Evolutionary conservation across 2,888 invertebrate genomes (phyloP).

Genomic region (Rhingia campestris): DNA sequence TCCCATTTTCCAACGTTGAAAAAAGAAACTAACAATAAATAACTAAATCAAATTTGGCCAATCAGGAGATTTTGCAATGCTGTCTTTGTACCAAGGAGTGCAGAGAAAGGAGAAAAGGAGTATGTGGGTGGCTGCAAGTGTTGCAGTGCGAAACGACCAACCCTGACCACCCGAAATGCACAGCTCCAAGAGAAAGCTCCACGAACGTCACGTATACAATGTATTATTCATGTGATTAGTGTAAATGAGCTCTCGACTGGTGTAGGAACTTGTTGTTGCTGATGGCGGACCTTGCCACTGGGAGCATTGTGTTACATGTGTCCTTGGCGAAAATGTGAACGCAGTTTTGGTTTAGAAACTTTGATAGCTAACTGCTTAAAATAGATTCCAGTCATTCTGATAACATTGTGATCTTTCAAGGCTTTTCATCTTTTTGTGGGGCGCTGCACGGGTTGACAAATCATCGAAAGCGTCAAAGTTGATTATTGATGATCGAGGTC

Average conservation of each 20-base stretch:
- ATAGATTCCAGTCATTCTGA: too few relatives aligned
- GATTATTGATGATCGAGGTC: too few relatives aligned
- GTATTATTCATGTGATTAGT: slow-evolving; percentile 43
- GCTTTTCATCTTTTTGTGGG: too few relatives aligned
- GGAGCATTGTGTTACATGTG: too few relatives aligned
- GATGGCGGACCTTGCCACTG: too few relatives aligned
- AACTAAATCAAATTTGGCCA: slow-evolving; percentile 17
- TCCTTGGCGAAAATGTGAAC: too few relatives aligned
- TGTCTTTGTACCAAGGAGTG: not conserved
- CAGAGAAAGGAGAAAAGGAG: not conserved
- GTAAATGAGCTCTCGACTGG: slow-evolving; percentile 22
- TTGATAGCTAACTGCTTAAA: too few relatives aligned
- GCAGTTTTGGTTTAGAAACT: too few relatives aligned
- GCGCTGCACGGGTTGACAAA: too few relatives aligned
- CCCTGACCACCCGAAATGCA: not conserved
- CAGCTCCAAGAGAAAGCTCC: not conserved
- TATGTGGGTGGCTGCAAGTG: slow-evolving; percentile 11
- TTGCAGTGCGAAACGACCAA: not conserved
- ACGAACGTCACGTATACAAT: slow-evolving; percentile 20
- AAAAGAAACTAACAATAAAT: not conserved
- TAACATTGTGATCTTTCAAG: too few relatives aligned
- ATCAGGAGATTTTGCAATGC: slow-evolving; percentile 56
- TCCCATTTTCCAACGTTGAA: slow-evolving; percentile 25
- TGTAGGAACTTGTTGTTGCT: too few relatives aligned
- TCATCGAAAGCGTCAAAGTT: too few relatives aligned